Percentiles rank a stretch among this genome's conserved stretches.
Evolutionary conservation across 2,888 invertebrate species (phyloP).

Genomic region (Tipula lateralis): DNA sequence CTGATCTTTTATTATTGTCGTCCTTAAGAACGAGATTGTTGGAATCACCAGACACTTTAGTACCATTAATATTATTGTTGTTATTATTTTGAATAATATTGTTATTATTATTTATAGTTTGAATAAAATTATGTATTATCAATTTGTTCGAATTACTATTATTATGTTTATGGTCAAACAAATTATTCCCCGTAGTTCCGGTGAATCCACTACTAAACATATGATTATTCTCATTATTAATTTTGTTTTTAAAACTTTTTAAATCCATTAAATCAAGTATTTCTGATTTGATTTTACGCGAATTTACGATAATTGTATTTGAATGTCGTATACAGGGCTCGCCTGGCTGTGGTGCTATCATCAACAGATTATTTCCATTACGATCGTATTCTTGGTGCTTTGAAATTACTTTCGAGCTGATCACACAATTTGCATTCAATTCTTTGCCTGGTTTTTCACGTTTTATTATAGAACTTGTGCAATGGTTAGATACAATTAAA

Average conservation of each 20-base stretch:
- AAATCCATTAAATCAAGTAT: conserved; percentile 27
- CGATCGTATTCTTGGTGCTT: not conserved
- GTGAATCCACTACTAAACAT: not conserved
- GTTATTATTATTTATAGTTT: conserved; percentile 12
- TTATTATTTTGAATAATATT: not conserved
- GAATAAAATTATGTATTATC: conserved; percentile 27
- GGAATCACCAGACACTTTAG: not conserved
- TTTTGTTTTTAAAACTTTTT: conserved; percentile 20
- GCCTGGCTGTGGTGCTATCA: conserved; percentile 14
- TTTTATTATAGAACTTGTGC: not conserved
- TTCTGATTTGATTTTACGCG: not conserved
- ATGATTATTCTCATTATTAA: conserved; percentile 15
- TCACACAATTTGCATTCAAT: not conserved
- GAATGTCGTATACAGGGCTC: not conserved
- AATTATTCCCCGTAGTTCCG: not conserved
- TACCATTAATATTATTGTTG: not conserved
- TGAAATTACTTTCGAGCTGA: not conserved
- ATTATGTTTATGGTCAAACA: not conserved
- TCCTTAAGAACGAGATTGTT: not conserved
- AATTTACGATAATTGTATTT: not conserved
- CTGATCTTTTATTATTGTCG: not conserved
- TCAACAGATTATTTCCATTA: conserved; percentile 30
- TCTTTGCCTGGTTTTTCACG: not conserved
- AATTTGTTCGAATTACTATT: not conserved
- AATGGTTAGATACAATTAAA: not conserved